Percentiles rank a stretch among this genome's conserved stretches.
phyloP scores from a whole-genome alignment of 2,797 vertebrate species.

The Hydrocynus forskahlii region DNA sequence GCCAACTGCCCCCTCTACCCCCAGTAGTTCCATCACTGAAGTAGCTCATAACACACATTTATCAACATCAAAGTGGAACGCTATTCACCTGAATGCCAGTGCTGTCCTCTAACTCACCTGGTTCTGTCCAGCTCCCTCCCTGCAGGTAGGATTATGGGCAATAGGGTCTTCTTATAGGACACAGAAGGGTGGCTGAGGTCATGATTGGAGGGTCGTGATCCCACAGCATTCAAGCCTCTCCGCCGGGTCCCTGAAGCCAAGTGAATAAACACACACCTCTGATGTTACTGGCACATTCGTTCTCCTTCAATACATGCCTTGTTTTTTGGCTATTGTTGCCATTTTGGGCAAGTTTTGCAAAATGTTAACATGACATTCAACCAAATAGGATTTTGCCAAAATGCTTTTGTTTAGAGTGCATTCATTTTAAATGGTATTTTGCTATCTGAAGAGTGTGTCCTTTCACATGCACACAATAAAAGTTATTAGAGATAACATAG shows the following conservation, averaged over 20 bases:
- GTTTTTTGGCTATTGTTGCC: neutral
- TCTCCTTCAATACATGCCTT: neutral
- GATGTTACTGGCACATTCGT: neutral
- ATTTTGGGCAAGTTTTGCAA: neutral
- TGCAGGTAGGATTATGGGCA: slow-evolving; percentile 60
- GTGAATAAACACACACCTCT: slow-evolving; percentile 55
- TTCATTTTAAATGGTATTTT: too few species aligned
- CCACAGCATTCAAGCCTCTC: slow-evolving; percentile 43
- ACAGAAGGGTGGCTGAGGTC: slow-evolving; percentile 32
- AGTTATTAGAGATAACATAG: too few species aligned
- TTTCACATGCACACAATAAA: too few species aligned
- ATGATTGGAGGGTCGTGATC: slow-evolving; percentile 32
- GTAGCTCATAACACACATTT: too few species aligned
- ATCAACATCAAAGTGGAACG: neutral
- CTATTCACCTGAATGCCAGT: neutral
- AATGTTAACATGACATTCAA: neutral
- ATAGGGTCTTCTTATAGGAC: slow-evolving; percentile 52
- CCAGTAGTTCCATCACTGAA: too few species aligned
- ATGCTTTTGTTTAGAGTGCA: neutral
- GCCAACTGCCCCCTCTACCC: too few species aligned
- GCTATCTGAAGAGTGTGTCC: too few species aligned
- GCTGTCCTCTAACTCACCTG: slow-evolving; percentile 40
- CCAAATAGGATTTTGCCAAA: neutral
- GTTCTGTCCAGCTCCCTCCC: slow-evolving; percentile 42
- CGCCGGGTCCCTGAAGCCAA: slow-evolving; percentile 52